Conservation (phyloP, 37 sponge, comb jelly and placozoan species). For the Beroe ovata region DNA sequence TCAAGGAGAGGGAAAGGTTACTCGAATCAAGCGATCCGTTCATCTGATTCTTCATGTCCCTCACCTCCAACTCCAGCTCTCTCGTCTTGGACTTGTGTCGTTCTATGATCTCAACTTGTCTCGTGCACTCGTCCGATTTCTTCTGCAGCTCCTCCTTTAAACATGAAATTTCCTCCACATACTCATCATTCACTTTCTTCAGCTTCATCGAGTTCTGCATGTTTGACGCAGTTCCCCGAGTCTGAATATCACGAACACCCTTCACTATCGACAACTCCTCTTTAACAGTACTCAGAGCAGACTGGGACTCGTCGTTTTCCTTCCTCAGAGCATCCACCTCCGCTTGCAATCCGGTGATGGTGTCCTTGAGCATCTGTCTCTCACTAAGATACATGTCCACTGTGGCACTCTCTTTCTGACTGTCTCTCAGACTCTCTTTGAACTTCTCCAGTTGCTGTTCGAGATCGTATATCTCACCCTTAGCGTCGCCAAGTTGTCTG, state of each 20-base stretch:
- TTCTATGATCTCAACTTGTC: conserved; percentile 54
- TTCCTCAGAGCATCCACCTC: neutral
- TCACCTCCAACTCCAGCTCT: conserved; percentile 24
- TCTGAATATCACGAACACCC: conserved; percentile 22
- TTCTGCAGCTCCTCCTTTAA: neutral
- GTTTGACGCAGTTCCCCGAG: conserved; percentile 6
- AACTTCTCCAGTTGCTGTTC: conserved; percentile 38
- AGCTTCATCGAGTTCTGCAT: neutral
- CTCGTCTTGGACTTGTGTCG: neutral
- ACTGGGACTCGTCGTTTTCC: neutral
- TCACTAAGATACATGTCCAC: conserved; percentile 36
- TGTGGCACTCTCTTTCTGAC: conserved; percentile 18
- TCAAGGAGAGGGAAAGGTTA: neutral
- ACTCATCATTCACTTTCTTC: neutral
- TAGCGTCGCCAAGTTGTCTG: conserved; percentile 39
- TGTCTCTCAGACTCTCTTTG: conserved; percentile 13
- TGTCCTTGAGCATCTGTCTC: conserved; percentile 47
- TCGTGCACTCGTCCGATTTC: neutral
- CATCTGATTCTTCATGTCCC: neutral
- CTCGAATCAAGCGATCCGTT: neutral
- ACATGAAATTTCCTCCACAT: neutral
- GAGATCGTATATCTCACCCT: conserved; percentile 40
- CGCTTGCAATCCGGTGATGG: neutral
- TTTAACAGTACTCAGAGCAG: neutral
- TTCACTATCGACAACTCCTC: conserved; percentile 39